Evolutionary conservation across 2,797 vertebrate species (phyloP).

Genomic region (Rhinoraja longicauda): DNA sequence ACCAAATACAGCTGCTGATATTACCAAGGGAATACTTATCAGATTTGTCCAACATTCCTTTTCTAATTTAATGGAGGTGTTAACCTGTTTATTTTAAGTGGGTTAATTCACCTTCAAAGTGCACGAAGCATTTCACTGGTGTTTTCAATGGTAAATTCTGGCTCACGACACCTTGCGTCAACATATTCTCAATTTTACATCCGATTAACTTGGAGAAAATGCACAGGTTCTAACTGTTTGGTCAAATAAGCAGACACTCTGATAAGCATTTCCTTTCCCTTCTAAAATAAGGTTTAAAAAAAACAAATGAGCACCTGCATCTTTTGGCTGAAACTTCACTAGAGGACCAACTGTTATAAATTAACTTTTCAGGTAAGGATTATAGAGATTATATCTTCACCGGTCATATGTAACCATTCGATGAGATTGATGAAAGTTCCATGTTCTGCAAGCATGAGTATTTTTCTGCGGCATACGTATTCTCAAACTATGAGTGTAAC

Average conservation of each 20-base stretch:
- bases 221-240: background rate
- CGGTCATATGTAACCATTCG: background rate
- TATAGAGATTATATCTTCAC: background rate
- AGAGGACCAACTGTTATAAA: background rate
- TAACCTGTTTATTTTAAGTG: slow-evolving; percentile 14
- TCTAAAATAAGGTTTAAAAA: background rate
- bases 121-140: background rate
- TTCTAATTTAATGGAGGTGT: background rate
- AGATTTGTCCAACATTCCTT: background rate
- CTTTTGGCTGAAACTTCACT: background rate
- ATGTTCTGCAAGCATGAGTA: background rate
- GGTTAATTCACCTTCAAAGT: background rate
- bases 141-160: background rate
- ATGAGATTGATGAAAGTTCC: background rate
- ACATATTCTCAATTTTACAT: background rate
- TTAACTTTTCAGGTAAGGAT: background rate
- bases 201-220: background rate
- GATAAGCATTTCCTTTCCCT: background rate
- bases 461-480: background rate
- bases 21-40: background rate
- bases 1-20: background rate
- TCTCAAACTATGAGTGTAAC: background rate
- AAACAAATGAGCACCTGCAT: background rate
- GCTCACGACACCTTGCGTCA: background rate
- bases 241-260: background rate